Evolutionary conservation across 2,113 vertebrate species (phyloP), one percentile per base, ranked within the genome.

Genomic region (Passer domesticus): DNA sequence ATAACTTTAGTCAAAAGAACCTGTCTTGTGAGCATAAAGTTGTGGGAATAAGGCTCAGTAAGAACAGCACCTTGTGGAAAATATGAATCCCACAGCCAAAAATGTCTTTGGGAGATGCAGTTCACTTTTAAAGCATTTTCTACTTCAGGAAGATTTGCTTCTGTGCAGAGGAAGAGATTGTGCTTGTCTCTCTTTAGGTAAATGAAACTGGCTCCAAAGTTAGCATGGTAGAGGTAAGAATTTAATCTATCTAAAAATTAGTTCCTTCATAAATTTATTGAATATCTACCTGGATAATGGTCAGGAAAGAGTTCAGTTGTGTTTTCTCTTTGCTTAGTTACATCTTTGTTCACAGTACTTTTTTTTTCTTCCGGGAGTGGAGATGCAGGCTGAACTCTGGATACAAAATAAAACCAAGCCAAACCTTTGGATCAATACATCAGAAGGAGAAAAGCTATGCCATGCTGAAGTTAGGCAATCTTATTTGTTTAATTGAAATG

Each of bases 1-100:
- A 90, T 33, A 89, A 86, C 94, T 95, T 91, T 60, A 88, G 75
- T 95, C 82, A 93, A 95, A 95, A 91, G 95, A 93, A 77, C 60
- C 41, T 92, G 90, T 90, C 93, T 94, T 80, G 63, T 85, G 92
- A 94, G 63, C 82, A 77, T 53, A 41, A 90, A 92, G 50, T 83
- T 95, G 90, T 0, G 0, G 79, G 30, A 80, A 67, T 39, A 81
- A 91, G 39, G 47, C 72, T 83, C 44, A 33, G 44, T 46, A 69
- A 70, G 75, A 88, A 88, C 33, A 69, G 30, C 53, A 78, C 44
- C 76, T 67, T 67, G 46, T 60, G 55, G 70, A 94, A 96, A 96
- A 59, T 33, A 83, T 33, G 56, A 88, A 86, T 77, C 64, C 35
- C n/a, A 59, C 19, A n/a, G 83, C 39, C 76, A 87, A 83, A 92